Conservation (phyloP, 2,888 invertebrate genomes). For the Aplocera efformata region DNA sequence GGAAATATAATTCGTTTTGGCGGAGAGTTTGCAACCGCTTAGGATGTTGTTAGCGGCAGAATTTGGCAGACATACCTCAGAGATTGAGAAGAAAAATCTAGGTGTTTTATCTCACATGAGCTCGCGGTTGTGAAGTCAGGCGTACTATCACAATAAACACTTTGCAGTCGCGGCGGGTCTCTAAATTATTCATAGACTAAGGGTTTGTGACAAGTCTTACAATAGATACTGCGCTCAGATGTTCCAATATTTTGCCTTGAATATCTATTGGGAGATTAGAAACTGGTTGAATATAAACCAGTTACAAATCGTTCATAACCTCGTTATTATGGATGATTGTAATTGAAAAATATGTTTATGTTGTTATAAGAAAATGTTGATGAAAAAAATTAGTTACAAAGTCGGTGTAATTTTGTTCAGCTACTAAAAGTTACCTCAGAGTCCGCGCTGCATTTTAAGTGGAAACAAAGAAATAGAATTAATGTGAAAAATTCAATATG, state of each 20-base stretch:
- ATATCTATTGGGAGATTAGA: no score
- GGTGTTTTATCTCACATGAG: slow-evolving; percentile 74
- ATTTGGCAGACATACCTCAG: slow-evolving; percentile 49
- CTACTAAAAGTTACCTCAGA: slow-evolving; percentile 17
- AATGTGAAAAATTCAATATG: slow-evolving; percentile 54
- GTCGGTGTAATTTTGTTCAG: slow-evolving; percentile 11
- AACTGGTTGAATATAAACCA: no score
- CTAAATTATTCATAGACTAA: slow-evolving; percentile 68
- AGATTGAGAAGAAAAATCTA: slow-evolving; percentile 74
- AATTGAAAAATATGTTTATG: slow-evolving; percentile 1
- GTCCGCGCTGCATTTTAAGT: slow-evolving; percentile 26
- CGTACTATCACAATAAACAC: slow-evolving; percentile 73
- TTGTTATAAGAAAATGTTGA: no score
- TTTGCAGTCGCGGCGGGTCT: slow-evolving; percentile 55
- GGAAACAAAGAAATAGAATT: slow-evolving; percentile 35
- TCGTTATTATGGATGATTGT: no score
- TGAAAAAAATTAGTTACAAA: background rate
- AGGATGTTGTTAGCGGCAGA: slow-evolving; percentile 40
- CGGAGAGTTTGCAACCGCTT: slow-evolving; percentile 35
- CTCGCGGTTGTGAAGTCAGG: slow-evolving; percentile 61
- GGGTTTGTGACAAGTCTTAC: slow-evolving; percentile 55
- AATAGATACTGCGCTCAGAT: slow-evolving; percentile 43
- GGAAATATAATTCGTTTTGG: slow-evolving; percentile 57
- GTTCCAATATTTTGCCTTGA: slow-evolving; percentile 10
- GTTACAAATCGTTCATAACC: no score